Evolutionary conservation across 2,888 invertebrate genomes (phyloP), one percentile per base, ranked within the genome.

Genomic region (Metacarcinus magister): DNA sequence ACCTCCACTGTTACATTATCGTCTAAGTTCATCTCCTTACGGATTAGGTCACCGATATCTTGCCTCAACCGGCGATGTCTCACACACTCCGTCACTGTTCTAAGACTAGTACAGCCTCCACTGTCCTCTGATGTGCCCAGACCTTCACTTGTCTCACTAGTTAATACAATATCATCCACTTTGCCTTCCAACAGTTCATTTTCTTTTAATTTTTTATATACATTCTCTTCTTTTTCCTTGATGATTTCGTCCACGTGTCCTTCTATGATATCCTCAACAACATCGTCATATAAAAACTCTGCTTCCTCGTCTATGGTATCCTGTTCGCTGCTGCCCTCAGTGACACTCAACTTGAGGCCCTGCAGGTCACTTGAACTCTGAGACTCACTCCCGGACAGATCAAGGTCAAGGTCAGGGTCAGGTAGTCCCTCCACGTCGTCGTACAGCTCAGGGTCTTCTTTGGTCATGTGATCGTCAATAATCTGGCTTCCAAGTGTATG

Each of bases 371-470:
- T 91, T 13, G 91, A 48, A 91, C 46, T 46, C 75, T 10, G 82
- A 82, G 28, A 67, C 28, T 93, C 75, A 28, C 93, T 75, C 19
- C 19, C 13, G 7, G 46, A 7, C n/a, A 39, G 54, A 23, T 54
- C 44, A 39, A 32, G 89, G 23, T 67, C 82, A 28, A 44, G 23
- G 93, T 28, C 82, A 39, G 46, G 48, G 28, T 94, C 95, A 93
- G 97, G 97, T 8, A 97, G 97, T 3, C 97, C 97, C 2, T 97
- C 97, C 0, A 97, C 97, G 44, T 97, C 97, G 0, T 97, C 97
- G 96, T 97, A 97, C 43, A 97, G 97, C 23, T 97, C 97, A 8
- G 97, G 97, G n/a, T 97, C 97, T 0, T 97, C 97, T 94, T 97
- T 97, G n/a, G 19, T 13, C 23, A 23, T 28, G 43, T 7, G 19